These are phyloP conservation scores for Muntiacus muntjak DNA, from an alignment of 2,113 vertebrate species.

Conservation along the genomic window DNA sequence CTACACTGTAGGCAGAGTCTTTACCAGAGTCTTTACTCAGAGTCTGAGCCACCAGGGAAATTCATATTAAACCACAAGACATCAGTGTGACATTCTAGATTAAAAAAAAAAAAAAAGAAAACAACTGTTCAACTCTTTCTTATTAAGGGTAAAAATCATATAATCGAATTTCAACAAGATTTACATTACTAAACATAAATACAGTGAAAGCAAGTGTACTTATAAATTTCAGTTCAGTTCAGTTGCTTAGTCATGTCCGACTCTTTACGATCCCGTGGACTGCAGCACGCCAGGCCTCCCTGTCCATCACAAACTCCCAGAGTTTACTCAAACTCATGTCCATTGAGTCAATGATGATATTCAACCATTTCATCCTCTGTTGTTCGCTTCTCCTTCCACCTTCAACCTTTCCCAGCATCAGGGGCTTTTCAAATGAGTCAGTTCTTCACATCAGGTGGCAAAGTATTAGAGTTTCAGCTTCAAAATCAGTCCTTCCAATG, in stretches of 20 bases:
- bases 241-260: not conserved
- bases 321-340: not conserved
- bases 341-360: not conserved
- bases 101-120: not conserved
- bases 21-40: not conserved
- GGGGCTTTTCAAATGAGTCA: not conserved
- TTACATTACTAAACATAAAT: not conserved
- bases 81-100: not conserved
- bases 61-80: not conserved
- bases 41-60: not conserved
- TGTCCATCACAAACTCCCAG: not conserved
- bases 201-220: not conserved
- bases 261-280: not conserved
- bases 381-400: rapidly evolving
- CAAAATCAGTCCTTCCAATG: not conserved
- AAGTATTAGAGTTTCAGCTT: not conserved
- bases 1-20: not conserved
- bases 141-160: not conserved
- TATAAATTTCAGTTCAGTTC: not conserved
- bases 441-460: not conserved
- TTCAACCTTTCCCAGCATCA: not conserved
- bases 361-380: not conserved
- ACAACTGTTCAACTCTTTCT: not conserved
- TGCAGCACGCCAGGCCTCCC: not conserved
- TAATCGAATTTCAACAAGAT: not conserved